Percentiles rank a stretch among this genome's conserved stretches.
Conservation (phyloP, 2,888 invertebrate species). For the Mamestra brassicae region DNA sequence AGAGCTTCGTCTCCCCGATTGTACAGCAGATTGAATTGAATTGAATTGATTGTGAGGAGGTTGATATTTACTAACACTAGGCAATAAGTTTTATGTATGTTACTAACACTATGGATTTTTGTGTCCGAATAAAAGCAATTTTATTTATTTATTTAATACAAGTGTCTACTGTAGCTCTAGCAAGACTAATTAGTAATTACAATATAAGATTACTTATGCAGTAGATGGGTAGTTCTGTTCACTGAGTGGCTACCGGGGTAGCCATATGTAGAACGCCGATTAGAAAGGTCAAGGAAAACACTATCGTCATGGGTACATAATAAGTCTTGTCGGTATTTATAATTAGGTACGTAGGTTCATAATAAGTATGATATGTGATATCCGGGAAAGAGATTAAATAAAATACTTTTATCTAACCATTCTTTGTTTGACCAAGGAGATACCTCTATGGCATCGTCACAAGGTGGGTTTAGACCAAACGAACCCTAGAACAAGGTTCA, state of each 20-base stretch:
- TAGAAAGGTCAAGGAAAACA: conserved; percentile 19
- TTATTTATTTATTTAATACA: too few relatives aligned
- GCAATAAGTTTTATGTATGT: too few relatives aligned
- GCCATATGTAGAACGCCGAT: conserved; percentile 6
- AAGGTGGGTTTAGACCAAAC: not conserved
- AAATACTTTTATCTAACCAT: not conserved
- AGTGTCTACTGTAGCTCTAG: not conserved
- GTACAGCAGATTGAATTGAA: too few relatives aligned
- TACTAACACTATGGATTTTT: too few relatives aligned
- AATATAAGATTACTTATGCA: not conserved
- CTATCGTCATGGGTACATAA: conserved; percentile 1
- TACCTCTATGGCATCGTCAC: not conserved
- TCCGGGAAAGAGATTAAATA: conserved; percentile 9
- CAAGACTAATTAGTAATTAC: not conserved
- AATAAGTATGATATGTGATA: not conserved
- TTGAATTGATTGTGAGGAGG: too few relatives aligned
- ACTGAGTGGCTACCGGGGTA: conserved; percentile 15
- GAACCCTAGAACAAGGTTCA: not conserved
- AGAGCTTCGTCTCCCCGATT: too few relatives aligned
- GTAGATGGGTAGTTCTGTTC: not conserved
- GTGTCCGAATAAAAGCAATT: too few relatives aligned
- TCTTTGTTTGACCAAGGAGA: not conserved
- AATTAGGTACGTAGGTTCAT: not conserved
- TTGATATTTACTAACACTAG: too few relatives aligned
- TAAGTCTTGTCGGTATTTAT: conserved; percentile 8